Conservation (phyloP, 2,888 invertebrate species). For the Cosmopolites sordidus region DNA sequence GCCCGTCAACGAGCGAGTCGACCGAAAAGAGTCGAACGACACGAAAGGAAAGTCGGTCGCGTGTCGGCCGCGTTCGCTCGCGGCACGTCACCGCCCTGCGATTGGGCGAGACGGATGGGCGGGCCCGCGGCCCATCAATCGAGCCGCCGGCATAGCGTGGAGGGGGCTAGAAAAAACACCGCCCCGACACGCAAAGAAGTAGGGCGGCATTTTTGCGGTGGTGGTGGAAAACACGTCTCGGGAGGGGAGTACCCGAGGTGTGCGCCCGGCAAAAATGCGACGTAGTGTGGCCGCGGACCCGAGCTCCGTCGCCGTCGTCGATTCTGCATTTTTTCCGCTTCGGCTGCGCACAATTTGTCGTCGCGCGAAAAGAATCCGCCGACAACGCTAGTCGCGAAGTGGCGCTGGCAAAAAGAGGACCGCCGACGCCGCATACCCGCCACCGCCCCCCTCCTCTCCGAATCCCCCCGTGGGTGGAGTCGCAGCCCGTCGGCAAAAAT, state of each 20-base stretch:
- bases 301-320: conserved; percentile 24
- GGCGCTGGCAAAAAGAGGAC: conserved; percentile 50
- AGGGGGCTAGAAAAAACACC: conserved; percentile 42
- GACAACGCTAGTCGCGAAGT: conserved; percentile 51
- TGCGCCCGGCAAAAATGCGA: conserved; percentile 45
- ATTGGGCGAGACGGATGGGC: conserved; percentile 49
- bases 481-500: conserved; percentile 25
- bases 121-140: conserved; percentile 47
- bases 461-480: conserved; percentile 46
- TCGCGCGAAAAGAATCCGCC: conserved; percentile 49
- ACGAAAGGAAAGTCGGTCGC: conserved; percentile 31
- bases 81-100: conserved; percentile 44
- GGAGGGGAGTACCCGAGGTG: conserved; percentile 46
- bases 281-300: conserved; percentile 26
- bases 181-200: conserved; percentile 41
- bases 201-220: conserved; percentile 51
- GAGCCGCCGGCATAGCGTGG: conserved; percentile 41
- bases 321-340: conserved; percentile 42
- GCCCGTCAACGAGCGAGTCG: conserved; percentile 8
- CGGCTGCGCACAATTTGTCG: conserved; percentile 51
- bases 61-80: conserved; percentile 32
- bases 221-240: conserved; percentile 39
- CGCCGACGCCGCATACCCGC: conserved; percentile 48
- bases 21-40: conserved; percentile 26
- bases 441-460: conserved; percentile 49